A percentile compares a stretch with the other conserved stretches of the same genome.
Evolutionary conservation across 2,888 invertebrate genomes (phyloP).

Genomic region (Clusia tigrina): DNA sequence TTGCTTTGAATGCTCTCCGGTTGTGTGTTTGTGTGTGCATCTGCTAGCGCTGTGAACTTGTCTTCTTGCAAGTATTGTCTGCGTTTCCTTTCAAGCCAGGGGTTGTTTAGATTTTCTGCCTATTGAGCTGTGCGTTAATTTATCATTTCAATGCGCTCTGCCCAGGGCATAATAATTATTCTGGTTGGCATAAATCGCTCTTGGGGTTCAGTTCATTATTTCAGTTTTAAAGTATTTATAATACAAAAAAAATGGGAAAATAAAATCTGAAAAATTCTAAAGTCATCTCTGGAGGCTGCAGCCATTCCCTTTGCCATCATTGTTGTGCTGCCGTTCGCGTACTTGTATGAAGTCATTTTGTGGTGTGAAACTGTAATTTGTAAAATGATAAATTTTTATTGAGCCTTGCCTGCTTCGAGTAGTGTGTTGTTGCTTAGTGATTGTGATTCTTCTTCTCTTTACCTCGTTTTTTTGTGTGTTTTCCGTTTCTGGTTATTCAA

Average conservation of each 20-base stretch:
- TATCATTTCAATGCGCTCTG: slow-evolving; percentile 44
- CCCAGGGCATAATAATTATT: slow-evolving; percentile 40
- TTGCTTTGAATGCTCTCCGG: slow-evolving; percentile 1
- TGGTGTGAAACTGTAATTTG: slow-evolving; percentile 39
- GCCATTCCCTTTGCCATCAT: neutral
- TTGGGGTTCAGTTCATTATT: slow-evolving; percentile 55
- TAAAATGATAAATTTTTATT: neutral
- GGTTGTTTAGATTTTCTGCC: slow-evolving; percentile 23
- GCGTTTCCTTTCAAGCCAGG: slow-evolving; percentile 44
- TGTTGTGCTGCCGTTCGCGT: neutral
- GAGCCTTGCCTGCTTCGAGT: neutral
- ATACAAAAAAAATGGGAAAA: too few relatives aligned
- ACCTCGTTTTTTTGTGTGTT: too few relatives aligned
- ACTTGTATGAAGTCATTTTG: slow-evolving; percentile 44
- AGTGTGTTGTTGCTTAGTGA: neutral
- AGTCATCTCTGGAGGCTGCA: neutral
- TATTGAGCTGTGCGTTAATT: slow-evolving; percentile 48
- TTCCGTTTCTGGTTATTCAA: too few relatives aligned
- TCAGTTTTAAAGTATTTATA: too few relatives aligned
- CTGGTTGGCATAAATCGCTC: slow-evolving; percentile 45
- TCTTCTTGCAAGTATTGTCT: slow-evolving; percentile 45
- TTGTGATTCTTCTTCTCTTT: too few relatives aligned
- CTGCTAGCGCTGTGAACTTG: slow-evolving; percentile 40
- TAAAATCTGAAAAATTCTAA: slow-evolving; percentile 9
- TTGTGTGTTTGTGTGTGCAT: slow-evolving; percentile 17